Evolutionary conservation across 2,113 vertebrate species (phyloP).

Genomic region (Lepisosteus osseus): DNA sequence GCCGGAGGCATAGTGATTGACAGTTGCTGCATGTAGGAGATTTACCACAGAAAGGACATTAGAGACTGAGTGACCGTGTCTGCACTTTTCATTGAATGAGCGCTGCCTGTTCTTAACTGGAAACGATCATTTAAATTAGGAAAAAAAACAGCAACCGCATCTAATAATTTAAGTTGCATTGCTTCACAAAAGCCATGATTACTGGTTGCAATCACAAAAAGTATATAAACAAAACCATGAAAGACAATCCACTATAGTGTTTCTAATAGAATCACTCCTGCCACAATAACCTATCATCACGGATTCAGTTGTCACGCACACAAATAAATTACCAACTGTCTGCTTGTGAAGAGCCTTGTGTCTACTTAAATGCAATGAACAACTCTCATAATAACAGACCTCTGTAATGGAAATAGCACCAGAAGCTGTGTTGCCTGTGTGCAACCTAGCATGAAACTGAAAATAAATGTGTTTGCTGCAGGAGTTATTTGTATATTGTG

Average conservation of each 20-base stretch:
- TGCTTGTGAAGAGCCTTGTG: conserved; percentile 21
- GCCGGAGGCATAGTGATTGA: conserved; percentile 36
- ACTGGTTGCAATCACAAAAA: conserved; percentile 51
- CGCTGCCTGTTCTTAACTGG: conserved; percentile 53
- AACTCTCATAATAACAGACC: conserved; percentile 21
- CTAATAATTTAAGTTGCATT: conserved; percentile 45
- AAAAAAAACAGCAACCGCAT: conserved; percentile 49
- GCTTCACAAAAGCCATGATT: conserved; percentile 55
- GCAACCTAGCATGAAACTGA: conserved; percentile 35
- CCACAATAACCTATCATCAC: conserved; percentile 48
- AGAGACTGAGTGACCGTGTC: conserved; percentile 12
- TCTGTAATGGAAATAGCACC: conserved; percentile 25
- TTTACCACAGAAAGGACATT: conserved; percentile 26
- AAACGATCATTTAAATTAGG: conserved; percentile 59
- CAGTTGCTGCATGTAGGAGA: conserved; percentile 30
- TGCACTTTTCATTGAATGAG: conserved; percentile 29
- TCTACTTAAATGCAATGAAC: conserved; percentile 22
- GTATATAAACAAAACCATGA: conserved; percentile 51
- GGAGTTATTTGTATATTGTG: conserved; percentile 42
- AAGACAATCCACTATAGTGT: conserved; percentile 45
- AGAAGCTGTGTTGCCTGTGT: conserved; percentile 5
- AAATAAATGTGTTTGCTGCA: conserved; percentile 44
- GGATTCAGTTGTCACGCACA: conserved; percentile 31
- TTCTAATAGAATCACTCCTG: conserved; percentile 42
- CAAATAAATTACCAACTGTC: conserved; percentile 28